Evolutionary conservation across 2,113 vertebrate species (phyloP).

Genomic region (Neolamprologus falcicula): DNA sequence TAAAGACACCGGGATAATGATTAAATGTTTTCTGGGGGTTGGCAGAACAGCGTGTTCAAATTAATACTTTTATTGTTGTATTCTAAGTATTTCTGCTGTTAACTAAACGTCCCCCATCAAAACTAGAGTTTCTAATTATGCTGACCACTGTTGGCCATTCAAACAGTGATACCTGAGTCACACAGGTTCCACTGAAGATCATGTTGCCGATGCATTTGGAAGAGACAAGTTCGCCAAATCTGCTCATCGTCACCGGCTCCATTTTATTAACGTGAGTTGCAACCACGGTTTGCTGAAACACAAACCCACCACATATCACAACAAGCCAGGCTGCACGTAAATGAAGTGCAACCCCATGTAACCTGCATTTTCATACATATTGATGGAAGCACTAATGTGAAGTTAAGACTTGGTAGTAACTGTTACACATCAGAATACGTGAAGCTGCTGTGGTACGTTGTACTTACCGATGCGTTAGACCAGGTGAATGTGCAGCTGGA

Average conservation of each 20-base stretch:
- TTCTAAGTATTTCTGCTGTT: not conserved
- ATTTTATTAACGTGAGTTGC: not conserved
- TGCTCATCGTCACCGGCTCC: not conserved
- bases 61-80: not conserved
- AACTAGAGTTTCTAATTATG: not conserved
- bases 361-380: accelerated
- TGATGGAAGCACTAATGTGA: accelerated
- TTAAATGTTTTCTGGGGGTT: not conserved
- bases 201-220: not conserved
- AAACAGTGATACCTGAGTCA: not conserved
- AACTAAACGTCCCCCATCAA: accelerated
- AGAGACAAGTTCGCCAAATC: not conserved
- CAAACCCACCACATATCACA: accelerated
- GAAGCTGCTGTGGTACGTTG: accelerated
- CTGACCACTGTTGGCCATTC: not conserved
- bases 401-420: accelerated
- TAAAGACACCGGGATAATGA: not conserved
- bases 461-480: not conserved
- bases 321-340: accelerated
- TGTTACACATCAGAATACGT: not conserved
- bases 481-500: not conserved
- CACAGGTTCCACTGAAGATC: not conserved
- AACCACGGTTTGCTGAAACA: not conserved
- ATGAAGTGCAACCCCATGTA: not conserved
- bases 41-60: not conserved